Base-by-base conservation (phyloP, 2,797 vertebrate species). In the Cirrhinus molitorella region DNA sequence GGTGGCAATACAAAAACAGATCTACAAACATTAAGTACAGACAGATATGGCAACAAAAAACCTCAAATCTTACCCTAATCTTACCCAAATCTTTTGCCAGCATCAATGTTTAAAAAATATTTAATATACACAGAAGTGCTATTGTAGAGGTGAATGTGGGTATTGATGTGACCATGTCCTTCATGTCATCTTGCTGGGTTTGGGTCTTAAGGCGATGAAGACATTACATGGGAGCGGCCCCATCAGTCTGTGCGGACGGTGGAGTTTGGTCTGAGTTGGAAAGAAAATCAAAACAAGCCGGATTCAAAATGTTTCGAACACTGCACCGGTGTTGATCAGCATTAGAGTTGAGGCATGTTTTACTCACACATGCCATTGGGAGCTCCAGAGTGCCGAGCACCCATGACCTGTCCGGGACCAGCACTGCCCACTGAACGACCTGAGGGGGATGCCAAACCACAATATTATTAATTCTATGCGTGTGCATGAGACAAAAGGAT, bases 241-340 rank as follows among this genome's bases (percentile, higher is more conserved):
- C 97, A 67, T 98, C 98, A 0, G 94, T 88, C 45, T 97, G 95
- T 0, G 96, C 75, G 51, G 88, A 87, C 0, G 94, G 90, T 0
- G 93, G 93, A 14, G 94, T 90, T 0, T 96, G 95, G 85, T 98
- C 97, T 98, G 93, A 61, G 34, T 86, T 43, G 23, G 10, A 70
- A 19, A 79, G 43, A 14, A 87, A 23, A 82, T 74, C 53, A 12
- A 51, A 68, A 19, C 1, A 12, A 79, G 61, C 7, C 2, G 8
- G 37, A 76, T 83, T 76, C 3, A 80, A 47, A 74, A 47, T 7
- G 51, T 2, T 72, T 23, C 2, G 23, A 16, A 37, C 68, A 49
- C 13, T 1, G 1, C 59, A 13, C 40, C 23, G 90, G 83, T 93
- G 93, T 0, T 93, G 0, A 93, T 92, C 85, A 94, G 34, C 5